Evolutionary conservation across 2,113 vertebrate genomes (phyloP).

Genomic region (Synchiropus splendidus): DNA sequence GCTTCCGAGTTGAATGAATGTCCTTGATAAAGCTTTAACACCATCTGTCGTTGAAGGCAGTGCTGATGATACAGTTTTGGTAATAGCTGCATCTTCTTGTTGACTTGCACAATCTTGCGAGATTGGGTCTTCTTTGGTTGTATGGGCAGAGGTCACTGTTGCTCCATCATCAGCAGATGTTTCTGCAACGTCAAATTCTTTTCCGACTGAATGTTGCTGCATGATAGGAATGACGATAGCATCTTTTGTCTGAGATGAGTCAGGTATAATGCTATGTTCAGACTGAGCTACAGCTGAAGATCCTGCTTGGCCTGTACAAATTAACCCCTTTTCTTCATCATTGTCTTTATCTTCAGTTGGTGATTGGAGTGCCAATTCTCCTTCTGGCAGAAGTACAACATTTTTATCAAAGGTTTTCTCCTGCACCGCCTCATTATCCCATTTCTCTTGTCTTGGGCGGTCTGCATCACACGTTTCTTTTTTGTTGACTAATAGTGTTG

Average conservation of each 20-base stretch:
- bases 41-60: no score
- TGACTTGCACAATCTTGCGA: background rate
- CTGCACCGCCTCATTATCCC: slow-evolving; percentile 54
- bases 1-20: no score
- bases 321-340: slow-evolving; percentile 54
- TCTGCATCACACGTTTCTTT: slow-evolving; percentile 24
- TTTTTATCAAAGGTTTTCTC: slow-evolving; percentile 50
- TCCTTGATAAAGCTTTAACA: no score
- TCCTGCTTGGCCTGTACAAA: slow-evolving; percentile 57
- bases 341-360: slow-evolving; percentile 60
- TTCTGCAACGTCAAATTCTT: slow-evolving; percentile 34
- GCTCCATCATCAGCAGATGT: slow-evolving; percentile 2
- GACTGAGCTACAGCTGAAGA: slow-evolving; percentile 48
- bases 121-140: slow-evolving; percentile 11
- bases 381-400: slow-evolving; percentile 23
- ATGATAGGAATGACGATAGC: slow-evolving; percentile 40
- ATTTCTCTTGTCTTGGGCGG: slow-evolving; percentile 50
- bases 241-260: slow-evolving; percentile 17
- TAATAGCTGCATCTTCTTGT: no score
- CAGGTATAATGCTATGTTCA: slow-evolving; percentile 30
- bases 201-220: slow-evolving; percentile 49
- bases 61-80: no score
- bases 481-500: slow-evolving; percentile 17
- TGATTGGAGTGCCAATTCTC: slow-evolving; percentile 21
- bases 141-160: no score